Percentiles rank a stretch among this genome's conserved stretches.
Conservation (phyloP, 2,888 invertebrate species). For the Gastrophysa polygoni region DNA sequence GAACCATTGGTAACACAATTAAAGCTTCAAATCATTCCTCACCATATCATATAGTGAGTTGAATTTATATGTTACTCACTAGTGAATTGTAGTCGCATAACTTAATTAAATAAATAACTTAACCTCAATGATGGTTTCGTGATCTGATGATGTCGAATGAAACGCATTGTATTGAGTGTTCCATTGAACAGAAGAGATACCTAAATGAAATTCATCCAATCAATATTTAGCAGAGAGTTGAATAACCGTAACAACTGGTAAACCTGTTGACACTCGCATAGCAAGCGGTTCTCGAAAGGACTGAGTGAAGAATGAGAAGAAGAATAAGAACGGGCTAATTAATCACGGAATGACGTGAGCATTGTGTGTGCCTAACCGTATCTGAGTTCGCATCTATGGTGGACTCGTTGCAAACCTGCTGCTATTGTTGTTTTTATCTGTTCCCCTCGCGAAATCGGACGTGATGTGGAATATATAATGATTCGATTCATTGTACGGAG, state of each 20-base stretch:
- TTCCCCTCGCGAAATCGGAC: slow-evolving; percentile 52
- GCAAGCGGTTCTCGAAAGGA: slow-evolving; percentile 17
- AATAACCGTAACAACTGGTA: slow-evolving; percentile 20
- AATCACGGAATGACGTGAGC: slow-evolving; percentile 51
- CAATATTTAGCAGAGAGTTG: slow-evolving; percentile 13
- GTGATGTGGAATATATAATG: slow-evolving; percentile 52
- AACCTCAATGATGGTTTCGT: too few relatives aligned
- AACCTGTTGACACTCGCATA: slow-evolving; percentile 28
- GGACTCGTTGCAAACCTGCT: slow-evolving; percentile 49
- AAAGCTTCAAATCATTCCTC: too few relatives aligned
- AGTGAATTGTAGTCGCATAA: too few relatives aligned
- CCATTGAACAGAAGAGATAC: too few relatives aligned
- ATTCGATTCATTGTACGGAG: slow-evolving; percentile 50
- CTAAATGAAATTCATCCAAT: slow-evolving; percentile 8
- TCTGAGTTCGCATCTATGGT: slow-evolving; percentile 49
- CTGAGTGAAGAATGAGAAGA: slow-evolving; percentile 23
- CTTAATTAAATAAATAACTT: too few relatives aligned
- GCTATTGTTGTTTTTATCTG: slow-evolving; percentile 52
- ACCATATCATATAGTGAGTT: too few relatives aligned
- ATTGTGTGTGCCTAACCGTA: slow-evolving; percentile 50
- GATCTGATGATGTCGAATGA: too few relatives aligned
- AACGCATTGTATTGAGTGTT: too few relatives aligned
- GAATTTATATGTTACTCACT: too few relatives aligned
- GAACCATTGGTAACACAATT: too few relatives aligned
- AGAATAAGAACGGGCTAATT: slow-evolving; percentile 48